Percentiles rank a stretch among this genome's conserved stretches.
Evolutionary conservation across 2,888 invertebrate genomes (phyloP).

Genomic region (Dendrolimus pini): DNA sequence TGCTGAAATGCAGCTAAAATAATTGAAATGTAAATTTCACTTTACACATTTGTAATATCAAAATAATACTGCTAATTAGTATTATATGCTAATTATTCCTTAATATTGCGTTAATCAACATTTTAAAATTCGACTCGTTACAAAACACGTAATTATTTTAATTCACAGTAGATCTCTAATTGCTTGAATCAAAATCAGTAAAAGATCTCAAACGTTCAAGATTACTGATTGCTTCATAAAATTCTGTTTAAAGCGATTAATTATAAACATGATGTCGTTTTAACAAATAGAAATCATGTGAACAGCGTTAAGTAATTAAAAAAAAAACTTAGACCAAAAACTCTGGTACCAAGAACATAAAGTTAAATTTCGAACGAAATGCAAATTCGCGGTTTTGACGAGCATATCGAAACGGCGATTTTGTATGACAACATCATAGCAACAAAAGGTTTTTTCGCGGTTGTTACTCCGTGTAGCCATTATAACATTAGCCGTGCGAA

Average conservation of each 20-base stretch:
- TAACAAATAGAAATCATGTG: constrained; percentile 10
- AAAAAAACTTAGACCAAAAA: constrained; percentile 1
- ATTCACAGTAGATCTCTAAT: background rate
- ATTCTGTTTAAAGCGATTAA: background rate
- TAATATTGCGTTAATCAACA: background rate
- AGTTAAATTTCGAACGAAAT: constrained; percentile 1
- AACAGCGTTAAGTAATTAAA: constrained; percentile 12
- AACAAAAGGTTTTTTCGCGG: constrained; percentile 37
- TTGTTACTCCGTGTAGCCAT: constrained; percentile 42
- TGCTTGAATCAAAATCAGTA: background rate
- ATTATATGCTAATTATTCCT: background rate
- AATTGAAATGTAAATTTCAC: background rate
- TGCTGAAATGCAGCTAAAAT: background rate
- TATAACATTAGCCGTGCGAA: constrained; percentile 58
- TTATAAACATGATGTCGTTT: background rate
- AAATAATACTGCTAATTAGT: background rate
- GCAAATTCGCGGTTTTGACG: background rate
- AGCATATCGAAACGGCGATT: constrained; percentile 16
- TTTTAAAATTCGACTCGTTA: background rate
- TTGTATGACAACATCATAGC: constrained; percentile 43
- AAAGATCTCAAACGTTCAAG: no score
- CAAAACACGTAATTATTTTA: background rate
- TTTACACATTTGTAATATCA: background rate
- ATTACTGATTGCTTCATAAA: background rate
- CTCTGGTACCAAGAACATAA: background rate